phyloP scores from a whole-genome alignment of 2,113 vertebrate genomes.

The Mesoclemmys tuberculata region DNA sequence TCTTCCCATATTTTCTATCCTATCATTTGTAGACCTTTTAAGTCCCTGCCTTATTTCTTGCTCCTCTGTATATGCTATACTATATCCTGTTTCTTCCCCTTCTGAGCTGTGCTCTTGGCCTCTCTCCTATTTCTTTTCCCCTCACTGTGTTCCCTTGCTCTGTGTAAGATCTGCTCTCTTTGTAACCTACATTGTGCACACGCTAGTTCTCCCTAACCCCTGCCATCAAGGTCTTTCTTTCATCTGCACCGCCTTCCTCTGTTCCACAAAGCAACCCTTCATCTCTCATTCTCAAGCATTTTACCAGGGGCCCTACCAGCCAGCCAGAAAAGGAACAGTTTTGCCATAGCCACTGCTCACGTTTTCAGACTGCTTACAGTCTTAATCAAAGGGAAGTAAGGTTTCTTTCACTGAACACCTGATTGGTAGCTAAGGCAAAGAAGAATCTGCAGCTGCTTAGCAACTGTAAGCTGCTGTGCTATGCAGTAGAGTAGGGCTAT shows the following conservation, averaged over 20 bases:
- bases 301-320: not conserved
- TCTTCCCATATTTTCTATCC: slow-evolving; percentile 52
- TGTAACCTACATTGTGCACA: slow-evolving; percentile 63
- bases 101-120: slow-evolving; percentile 50
- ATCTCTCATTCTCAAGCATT: not conserved
- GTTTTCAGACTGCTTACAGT: not conserved
- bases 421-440: not conserved
- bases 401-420: not conserved
- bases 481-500: not conserved
- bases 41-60: slow-evolving; percentile 62
- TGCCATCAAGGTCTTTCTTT: not conserved
- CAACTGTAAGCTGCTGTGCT: slow-evolving; percentile 57
- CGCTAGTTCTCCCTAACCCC: slow-evolving; percentile 40
- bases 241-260: not conserved
- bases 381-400: slow-evolving; percentile 11
- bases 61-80: slow-evolving; percentile 50
- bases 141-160: not conserved
- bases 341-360: not conserved
- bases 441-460: slow-evolving; percentile 61
- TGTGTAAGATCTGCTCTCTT: slow-evolving; percentile 55
- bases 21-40: slow-evolving; percentile 44
- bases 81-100: slow-evolving; percentile 29
- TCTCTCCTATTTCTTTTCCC: slow-evolving; percentile 60
- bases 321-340: not conserved
- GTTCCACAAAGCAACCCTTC: not conserved